Evolutionary conservation across 1,140 invertebrate genomes (phyloP).

Genomic region (Araneus ventricosus): DNA sequence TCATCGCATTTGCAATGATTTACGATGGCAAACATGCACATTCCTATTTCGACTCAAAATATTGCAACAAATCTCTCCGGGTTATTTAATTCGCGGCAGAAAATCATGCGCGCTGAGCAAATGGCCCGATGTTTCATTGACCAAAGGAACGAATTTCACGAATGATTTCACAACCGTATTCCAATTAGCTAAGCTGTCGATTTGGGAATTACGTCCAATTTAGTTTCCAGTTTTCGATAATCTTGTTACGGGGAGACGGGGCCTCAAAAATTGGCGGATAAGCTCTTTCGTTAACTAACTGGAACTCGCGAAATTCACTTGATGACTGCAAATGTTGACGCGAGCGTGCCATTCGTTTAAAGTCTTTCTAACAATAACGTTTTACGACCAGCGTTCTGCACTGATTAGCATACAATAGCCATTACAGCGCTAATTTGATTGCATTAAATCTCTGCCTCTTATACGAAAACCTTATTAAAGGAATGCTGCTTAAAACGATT

Average conservation of each 20-base stretch:
- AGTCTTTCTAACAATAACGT: neutral
- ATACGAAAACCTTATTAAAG: too few species aligned
- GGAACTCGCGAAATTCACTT: neutral
- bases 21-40: constrained; percentile 36
- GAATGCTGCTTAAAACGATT: too few species aligned
- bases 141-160: constrained; percentile 32
- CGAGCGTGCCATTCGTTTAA: neutral
- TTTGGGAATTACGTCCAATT: constrained; percentile 52
- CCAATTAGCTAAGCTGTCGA: constrained; percentile 51
- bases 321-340: constrained; percentile 18
- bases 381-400: neutral
- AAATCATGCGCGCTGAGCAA: constrained; percentile 20
- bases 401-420: neutral
- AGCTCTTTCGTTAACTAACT: constrained; percentile 11
- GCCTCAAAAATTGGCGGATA: constrained; percentile 41
- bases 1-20: constrained; percentile 45
- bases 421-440: neutral
- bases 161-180: constrained; percentile 48
- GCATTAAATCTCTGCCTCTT: too few species aligned
- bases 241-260: neutral
- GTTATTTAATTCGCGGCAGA: constrained; percentile 50
- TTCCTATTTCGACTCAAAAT: constrained; percentile 43
- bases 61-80: constrained; percentile 35
- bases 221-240: constrained; percentile 59
- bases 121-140: constrained; percentile 36